Percentiles rank a stretch among this genome's conserved stretches.
These are phyloP conservation scores for Machimus rusticus DNA, from an alignment of 2,888 invertebrate species.

Conservation along the genomic window DNA sequence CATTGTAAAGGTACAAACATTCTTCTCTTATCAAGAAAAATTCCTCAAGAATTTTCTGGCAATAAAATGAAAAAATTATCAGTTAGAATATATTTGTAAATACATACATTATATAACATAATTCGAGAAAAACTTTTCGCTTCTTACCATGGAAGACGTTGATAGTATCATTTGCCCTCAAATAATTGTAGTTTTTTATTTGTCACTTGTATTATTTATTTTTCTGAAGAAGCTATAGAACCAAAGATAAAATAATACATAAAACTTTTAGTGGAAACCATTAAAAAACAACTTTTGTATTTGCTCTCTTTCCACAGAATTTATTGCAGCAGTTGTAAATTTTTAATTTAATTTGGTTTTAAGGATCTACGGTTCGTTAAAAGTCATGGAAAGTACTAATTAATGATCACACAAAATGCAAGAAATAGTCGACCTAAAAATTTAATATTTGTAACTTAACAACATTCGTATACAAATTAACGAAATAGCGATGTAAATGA, in stretches of 20 bases:
- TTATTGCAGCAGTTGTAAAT: background rate
- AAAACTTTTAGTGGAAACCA: background rate
- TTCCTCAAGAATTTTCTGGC: background rate
- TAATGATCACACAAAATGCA: background rate
- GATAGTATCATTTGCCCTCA: background rate
- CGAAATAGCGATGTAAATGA: too few relatives aligned
- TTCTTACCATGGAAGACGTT: background rate
- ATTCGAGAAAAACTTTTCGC: background rate
- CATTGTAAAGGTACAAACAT: background rate
- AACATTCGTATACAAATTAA: too few relatives aligned
- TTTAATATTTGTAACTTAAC: too few relatives aligned
- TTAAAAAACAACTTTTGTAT: background rate
- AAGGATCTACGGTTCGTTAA: background rate
- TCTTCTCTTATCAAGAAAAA: background rate
- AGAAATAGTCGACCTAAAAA: background rate
- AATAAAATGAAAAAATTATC: background rate
- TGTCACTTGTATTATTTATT: background rate
- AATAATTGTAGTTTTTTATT: background rate
- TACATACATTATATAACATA: too few relatives aligned
- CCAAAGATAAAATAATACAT: background rate
- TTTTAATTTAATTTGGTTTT: background rate
- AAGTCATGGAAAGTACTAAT: background rate
- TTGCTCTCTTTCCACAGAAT: background rate
- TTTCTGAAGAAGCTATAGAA: too few relatives aligned
- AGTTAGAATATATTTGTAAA: background rate